Evolutionary conservation across 2,113 vertebrate genomes (phyloP).

Genomic region (Rhabdomys dilectus): DNA sequence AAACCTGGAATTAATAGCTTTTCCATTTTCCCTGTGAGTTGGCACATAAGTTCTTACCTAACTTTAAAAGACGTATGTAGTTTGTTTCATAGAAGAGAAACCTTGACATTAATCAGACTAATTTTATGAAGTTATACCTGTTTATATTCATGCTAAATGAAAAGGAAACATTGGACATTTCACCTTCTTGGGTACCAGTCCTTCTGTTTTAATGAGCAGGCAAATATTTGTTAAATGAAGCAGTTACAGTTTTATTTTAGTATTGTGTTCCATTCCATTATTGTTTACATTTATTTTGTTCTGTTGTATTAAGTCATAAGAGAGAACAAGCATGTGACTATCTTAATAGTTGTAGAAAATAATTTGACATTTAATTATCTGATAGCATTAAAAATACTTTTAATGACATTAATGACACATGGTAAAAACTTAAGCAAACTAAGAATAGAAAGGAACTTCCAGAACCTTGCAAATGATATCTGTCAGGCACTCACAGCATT

Average conservation of each 20-base stretch:
- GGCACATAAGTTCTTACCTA: neutral
- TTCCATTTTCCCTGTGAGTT: neutral
- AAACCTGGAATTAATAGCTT: neutral
- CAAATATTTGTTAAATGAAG: conserved; percentile 52
- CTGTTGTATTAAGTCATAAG: neutral
- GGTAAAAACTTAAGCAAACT: conserved; percentile 43
- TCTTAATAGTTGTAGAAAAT: neutral
- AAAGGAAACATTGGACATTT: conserved; percentile 17
- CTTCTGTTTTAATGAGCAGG: conserved; percentile 16
- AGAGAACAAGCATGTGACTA: neutral
- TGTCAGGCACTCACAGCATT: neutral
- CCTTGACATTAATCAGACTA: neutral
- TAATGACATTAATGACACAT: conserved; percentile 3
- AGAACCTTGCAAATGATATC: neutral
- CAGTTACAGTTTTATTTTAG: conserved; percentile 18
- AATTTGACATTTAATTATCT: conserved; percentile 44
- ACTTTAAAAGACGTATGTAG: neutral
- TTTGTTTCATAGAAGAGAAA: conserved; percentile 40
- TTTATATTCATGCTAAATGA: conserved; percentile 4
- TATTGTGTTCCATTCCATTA: neutral
- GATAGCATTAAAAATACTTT: conserved; percentile 33
- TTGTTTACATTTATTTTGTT: neutral
- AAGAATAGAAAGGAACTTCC: conserved; percentile 39
- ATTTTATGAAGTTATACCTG: conserved; percentile 16
- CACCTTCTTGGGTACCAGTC: neutral